A percentile compares a stretch with the other conserved stretches of the same genome.
These are phyloP conservation scores for Cephus sareptanus DNA, from an alignment of 2,888 invertebrate species.

Conservation along the genomic window DNA sequence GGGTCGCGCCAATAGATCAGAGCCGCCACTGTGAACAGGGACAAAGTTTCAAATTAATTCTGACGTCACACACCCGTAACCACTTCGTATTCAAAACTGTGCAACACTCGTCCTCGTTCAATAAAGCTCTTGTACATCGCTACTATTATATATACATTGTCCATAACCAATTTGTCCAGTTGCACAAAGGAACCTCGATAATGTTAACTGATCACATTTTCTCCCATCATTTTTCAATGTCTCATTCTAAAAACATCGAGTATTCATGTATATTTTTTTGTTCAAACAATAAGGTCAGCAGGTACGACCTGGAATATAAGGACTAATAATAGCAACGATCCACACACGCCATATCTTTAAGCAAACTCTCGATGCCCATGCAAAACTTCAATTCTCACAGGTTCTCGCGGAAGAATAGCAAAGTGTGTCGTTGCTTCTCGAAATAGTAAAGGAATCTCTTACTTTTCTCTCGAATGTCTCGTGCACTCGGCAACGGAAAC, in stretches of 20 bases:
- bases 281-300: not conserved
- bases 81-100: not conserved
- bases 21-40: slow-evolving; percentile 79
- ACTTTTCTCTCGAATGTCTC: not conserved
- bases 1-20: slow-evolving; percentile 98
- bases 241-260: not conserved
- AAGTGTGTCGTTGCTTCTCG: not conserved
- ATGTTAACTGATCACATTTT: not conserved
- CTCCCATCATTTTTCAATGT: not conserved
- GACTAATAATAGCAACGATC: not conserved
- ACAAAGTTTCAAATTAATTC: not conserved
- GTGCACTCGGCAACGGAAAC: not conserved
- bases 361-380: not conserved
- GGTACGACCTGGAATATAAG: not conserved
- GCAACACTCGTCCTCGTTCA: not conserved
- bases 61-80: not conserved
- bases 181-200: not conserved
- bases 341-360: not conserved
- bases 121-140: not conserved
- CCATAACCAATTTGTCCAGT: not conserved
- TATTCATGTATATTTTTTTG: not conserved
- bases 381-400: not conserved
- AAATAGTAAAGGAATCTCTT: not conserved
- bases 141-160: not conserved
- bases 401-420: not conserved